Evolutionary conservation across 2,888 invertebrate genomes (phyloP).

Genomic region (Athalia rosae): DNA sequence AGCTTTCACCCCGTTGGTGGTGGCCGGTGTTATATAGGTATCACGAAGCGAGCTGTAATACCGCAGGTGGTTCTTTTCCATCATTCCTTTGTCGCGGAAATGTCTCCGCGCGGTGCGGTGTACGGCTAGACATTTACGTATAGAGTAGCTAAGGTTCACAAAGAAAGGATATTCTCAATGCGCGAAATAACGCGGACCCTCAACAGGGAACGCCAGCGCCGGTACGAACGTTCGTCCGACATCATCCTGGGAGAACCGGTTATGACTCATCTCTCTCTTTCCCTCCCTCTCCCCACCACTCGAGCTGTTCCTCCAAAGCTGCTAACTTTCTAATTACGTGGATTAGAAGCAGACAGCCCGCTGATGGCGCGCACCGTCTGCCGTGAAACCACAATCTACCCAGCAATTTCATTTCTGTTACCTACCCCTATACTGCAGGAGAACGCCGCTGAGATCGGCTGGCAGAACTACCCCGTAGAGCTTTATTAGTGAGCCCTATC

Average conservation of each 20-base stretch:
- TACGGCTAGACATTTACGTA: too few species aligned
- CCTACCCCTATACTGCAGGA: slow-evolving; percentile 6
- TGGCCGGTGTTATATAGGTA: background rate
- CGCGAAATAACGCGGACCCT: background rate
- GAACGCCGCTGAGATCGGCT: background rate
- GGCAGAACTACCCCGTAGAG: background rate
- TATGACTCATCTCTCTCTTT: background rate
- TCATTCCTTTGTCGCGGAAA: slow-evolving; percentile 63
- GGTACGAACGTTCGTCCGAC: slow-evolving; percentile 16
- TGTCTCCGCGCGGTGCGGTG: slow-evolving; percentile 50
- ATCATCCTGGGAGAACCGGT: background rate
- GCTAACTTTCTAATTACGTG: slow-evolving; percentile 41
- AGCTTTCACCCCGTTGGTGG: background rate
- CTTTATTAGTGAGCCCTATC: slow-evolving; percentile 12
- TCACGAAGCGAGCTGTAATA: slow-evolving; percentile 5
- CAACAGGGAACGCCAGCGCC: too few species aligned
- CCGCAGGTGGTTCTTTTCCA: slow-evolving; percentile 56
- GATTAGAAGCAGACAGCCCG: slow-evolving; percentile 37
- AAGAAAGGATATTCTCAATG: slow-evolving; percentile 9
- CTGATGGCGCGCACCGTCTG: slow-evolving; percentile 21
- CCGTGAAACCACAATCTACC: slow-evolving; percentile 34
- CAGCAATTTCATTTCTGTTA: slow-evolving; percentile 28
- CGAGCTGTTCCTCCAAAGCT: slow-evolving; percentile 10
- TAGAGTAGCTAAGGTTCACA: background rate
- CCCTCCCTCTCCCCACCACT: background rate